Evolutionary conservation across 2,797 vertebrate genomes (phyloP), one percentile per base, ranked within the genome.

Genomic region (Philypnodon macrostomus): DNA sequence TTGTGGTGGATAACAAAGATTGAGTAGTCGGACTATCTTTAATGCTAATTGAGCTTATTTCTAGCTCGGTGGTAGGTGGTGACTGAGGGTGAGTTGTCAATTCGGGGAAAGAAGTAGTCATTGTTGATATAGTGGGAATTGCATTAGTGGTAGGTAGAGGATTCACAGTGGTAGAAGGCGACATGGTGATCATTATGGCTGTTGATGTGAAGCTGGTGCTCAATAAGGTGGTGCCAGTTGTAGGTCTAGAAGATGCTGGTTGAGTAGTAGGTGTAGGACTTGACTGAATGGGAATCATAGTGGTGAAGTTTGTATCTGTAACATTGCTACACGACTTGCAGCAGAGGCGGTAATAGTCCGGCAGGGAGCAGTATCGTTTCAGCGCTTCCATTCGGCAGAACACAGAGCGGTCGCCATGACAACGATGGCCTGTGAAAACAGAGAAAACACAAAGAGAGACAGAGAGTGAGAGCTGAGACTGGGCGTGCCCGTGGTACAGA

Each of bases 301-400:
- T 44, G 33, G 54, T 80, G 7, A 48, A 32, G 30, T 7, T 81
- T 84, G 55, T 1, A 56, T 84, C 74, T 78, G 39, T 78, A 32
- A 81, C 58, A 5, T 45, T 63, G 37, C 87, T 91, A 69, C 96
- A 99, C 64, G 93, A 91, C 74, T 92, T 92, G 90, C 97, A 98
- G 80, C 96, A 99, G 53, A 99, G 88, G 56, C 91, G 93, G 67
- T 87, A 88, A 84, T 89, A 96, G 50, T 91, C 89, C 8, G 93
- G 91, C 47, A 95, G 90, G 31, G 89, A 81, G 88, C 97, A 99
- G 79, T 98, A 91, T 13, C 90, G 93, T 57, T 87, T 90, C 70
- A 98, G 87, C 65, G 81, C 87, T 45, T 95, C 93, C 93, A 94
- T 93, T 65, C 86, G 92, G 80, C 97, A 99, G 77, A 99, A 93